phyloP scores from a whole-genome alignment of 2,113 vertebrate species.

The Gracilinanus agilis region DNA sequence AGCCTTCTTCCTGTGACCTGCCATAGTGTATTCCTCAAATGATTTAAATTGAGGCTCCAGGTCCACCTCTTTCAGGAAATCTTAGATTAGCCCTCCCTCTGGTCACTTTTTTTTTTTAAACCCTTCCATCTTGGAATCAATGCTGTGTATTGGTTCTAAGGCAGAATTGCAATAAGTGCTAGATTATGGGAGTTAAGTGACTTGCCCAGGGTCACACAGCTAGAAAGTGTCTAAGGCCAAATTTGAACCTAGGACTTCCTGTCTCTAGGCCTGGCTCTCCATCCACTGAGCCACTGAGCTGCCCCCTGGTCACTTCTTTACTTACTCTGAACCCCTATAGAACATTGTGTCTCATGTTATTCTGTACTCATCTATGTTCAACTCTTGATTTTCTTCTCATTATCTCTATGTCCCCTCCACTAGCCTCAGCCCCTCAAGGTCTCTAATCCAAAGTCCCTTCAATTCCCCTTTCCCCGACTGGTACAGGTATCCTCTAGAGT shows the following conservation, averaged over 20 bases:
- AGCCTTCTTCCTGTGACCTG: background rate
- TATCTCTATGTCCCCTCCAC: background rate
- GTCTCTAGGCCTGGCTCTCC: too few species aligned
- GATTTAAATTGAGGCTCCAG: background rate
- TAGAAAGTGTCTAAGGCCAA: too few species aligned
- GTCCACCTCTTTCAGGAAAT: background rate
- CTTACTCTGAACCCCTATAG: background rate
- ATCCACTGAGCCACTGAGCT: too few species aligned
- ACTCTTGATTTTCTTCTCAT: background rate
- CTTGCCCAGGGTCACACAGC: too few species aligned
- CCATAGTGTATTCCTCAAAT: background rate
- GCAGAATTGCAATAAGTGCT: too few species aligned
- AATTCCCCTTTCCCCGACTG: background rate
- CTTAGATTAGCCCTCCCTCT: background rate
- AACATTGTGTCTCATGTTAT: background rate
- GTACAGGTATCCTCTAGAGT: background rate
- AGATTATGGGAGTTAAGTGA: too few species aligned
- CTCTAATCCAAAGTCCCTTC: background rate
- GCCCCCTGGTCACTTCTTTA: background rate
- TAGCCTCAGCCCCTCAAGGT: background rate
- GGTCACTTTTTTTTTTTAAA: background rate
- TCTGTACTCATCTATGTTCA: background rate
- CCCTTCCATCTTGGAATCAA: too few species aligned
- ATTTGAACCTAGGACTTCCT: too few species aligned
- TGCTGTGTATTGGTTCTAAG: too few species aligned